Evolutionary conservation across 2,113 vertebrate species (phyloP), one percentile per base, ranked within the genome.

Genomic region (Engystomops pustulosus): DNA sequence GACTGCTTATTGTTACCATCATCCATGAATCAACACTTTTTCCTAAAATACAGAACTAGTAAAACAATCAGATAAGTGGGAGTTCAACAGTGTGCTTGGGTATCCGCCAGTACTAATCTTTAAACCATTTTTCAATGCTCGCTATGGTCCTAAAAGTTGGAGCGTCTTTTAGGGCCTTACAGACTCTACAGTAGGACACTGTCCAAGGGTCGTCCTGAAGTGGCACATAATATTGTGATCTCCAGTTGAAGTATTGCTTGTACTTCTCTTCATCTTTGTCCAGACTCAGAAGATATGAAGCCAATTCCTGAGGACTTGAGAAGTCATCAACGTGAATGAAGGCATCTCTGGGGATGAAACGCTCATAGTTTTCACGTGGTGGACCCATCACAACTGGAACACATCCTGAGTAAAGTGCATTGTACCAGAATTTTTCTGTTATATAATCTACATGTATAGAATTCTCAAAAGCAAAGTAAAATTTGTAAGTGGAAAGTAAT

Each of bases 401-500:
- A 0, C 87, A 83, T 36, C 92, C 85, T 0, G 94, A 86, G 15
- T 75, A 71, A 80, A 95, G 75, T 0, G 94, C 91, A 0, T 95
- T 96, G 41, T 15, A 38, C 94, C 94, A 95, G 7, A 94, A 87
- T 86, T 96, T 96, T 91, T 95, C 94, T 0, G 91, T 93, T 87
- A 95, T 94, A 87, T 94, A 96, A 85, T 94, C 94, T 0, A 65
- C 87, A 0, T 93, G 89, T 72, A 75, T 17, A 0, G 95, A 94
- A 89, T 96, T 96, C 89, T 96, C 94, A 0, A 96, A 96, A 1
- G 95, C 93, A 81, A 96, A 80, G 88, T 95, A 83, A 27, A 96
- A 96, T 4, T 80, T 87, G 75, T 95, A 94, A 2, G 85, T 91
- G 68, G 89, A 86, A 1, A 94, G 0, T 0, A 12, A 82, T 27